Evolutionary conservation across 2,113 vertebrate species (phyloP).

Genomic region (Lophius piscatorius): DNA sequence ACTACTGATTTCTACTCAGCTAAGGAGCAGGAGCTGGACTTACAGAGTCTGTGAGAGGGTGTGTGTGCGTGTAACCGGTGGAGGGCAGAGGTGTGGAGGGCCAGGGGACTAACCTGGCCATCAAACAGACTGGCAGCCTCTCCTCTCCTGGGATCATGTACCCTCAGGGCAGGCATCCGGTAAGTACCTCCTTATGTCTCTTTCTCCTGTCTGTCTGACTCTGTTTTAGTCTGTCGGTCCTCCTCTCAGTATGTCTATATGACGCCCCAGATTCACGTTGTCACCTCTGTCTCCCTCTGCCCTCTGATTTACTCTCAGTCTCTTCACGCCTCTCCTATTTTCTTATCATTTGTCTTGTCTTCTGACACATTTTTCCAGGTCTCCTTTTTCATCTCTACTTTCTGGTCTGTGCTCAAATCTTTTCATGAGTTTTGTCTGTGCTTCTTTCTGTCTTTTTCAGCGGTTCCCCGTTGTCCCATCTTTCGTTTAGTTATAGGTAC

Average conservation of each 20-base stretch:
- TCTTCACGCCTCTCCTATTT: background rate
- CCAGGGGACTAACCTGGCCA: constrained; percentile 76
- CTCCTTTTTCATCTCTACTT: background rate
- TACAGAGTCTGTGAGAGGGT: constrained; percentile 32
- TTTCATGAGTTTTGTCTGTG: too few relatives aligned
- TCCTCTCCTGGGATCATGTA: constrained; percentile 83
- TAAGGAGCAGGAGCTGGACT: constrained; percentile 51
- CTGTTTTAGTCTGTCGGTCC: constrained; percentile 15
- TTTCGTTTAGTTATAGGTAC: constrained; percentile 43
- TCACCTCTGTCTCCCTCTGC: background rate
- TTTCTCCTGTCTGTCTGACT: constrained; percentile 8
- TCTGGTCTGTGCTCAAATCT: background rate
- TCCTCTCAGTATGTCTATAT: constrained; percentile 3
- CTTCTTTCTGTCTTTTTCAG: constrained; percentile 11
- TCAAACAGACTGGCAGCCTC: constrained; percentile 78
- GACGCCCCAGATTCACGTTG: constrained; percentile 7
- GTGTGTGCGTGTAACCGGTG: constrained; percentile 59
- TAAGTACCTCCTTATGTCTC: constrained; percentile 68
- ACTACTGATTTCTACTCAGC: constrained; percentile 46
- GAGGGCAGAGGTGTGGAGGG: constrained; percentile 76
- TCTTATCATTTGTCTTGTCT: background rate
- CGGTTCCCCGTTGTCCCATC: constrained; percentile 6
- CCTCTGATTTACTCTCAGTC: background rate
- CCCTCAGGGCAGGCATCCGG: constrained; percentile 85
- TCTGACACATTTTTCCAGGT: background rate